Evolutionary conservation across 2,888 invertebrate genomes (phyloP).

Genomic region (Abrostola triplasia): DNA sequence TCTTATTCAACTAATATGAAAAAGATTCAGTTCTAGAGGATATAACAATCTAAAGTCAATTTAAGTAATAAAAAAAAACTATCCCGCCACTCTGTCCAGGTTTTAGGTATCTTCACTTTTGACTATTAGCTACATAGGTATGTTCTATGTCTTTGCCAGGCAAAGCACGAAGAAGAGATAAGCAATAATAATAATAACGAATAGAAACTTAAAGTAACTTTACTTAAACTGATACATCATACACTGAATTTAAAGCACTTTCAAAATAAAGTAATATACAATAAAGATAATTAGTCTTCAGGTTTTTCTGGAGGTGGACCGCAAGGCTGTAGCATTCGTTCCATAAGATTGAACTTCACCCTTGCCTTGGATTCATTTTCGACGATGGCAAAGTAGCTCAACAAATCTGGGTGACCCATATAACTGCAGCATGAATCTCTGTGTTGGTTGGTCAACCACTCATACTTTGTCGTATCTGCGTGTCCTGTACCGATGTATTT

Average conservation of each 20-base stretch:
- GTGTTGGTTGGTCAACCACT: constrained; percentile 99
- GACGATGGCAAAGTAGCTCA: constrained; percentile 97
- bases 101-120: too few species aligned
- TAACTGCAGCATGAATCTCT: constrained; percentile 98
- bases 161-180: too few species aligned
- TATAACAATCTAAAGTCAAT: too few species aligned
- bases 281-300: constrained; percentile 72
- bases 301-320: constrained; percentile 99
- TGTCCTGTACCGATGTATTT: constrained; percentile 99
- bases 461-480: constrained; percentile 98
- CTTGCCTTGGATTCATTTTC: constrained; percentile 99
- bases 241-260: constrained; percentile 4
- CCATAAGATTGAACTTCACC: constrained; percentile 98
- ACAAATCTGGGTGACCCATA: constrained; percentile 98
- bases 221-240: too few species aligned
- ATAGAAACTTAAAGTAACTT: too few species aligned
- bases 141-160: too few species aligned
- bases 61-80: too few species aligned
- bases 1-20: too few species aligned
- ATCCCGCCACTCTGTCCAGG: too few species aligned
- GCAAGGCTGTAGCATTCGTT: constrained; percentile 99
- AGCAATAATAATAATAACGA: too few species aligned
- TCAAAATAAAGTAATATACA: constrained; percentile 4
- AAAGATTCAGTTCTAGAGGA: too few species aligned
- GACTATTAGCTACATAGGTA: too few species aligned